Conservation (phyloP, 2,888 invertebrate species). For the Baccha elongata region DNA sequence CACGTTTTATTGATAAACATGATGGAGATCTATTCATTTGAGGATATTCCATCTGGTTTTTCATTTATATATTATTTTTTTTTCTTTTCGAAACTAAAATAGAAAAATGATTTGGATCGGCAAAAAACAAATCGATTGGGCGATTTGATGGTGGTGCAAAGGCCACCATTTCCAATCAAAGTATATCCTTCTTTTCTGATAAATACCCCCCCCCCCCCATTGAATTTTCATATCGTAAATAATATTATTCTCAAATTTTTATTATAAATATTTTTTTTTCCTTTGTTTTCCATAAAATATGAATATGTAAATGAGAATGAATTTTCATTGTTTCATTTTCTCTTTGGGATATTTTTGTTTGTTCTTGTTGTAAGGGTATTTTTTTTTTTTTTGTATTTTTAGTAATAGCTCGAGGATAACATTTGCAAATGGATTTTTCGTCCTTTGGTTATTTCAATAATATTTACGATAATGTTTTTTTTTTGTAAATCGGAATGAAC, state of each 20-base stretch:
- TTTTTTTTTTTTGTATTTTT: slow-evolving; percentile 16
- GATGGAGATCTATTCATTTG: slow-evolving; percentile 71
- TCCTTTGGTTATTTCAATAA: slow-evolving; percentile 53
- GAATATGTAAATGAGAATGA: slow-evolving; percentile 60
- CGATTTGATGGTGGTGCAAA: not conserved
- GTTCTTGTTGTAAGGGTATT: not conserved
- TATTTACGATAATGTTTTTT: slow-evolving; percentile 65
- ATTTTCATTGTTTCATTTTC: slow-evolving; percentile 61
- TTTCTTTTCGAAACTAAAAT: slow-evolving; percentile 25
- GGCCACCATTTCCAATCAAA: slow-evolving; percentile 17
- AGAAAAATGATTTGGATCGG: slow-evolving; percentile 2
- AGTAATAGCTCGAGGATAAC: slow-evolving; percentile 48
- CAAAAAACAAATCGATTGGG: not conserved
- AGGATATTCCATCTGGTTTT: slow-evolving; percentile 55
- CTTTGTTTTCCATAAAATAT: slow-evolving; percentile 23
- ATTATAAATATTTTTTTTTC: slow-evolving; percentile 9
- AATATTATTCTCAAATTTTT: slow-evolving; percentile 49
- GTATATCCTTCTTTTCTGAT: slow-evolving; percentile 34
- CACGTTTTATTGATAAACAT: slow-evolving; percentile 70
- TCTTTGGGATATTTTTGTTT: slow-evolving; percentile 13
- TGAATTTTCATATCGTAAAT: slow-evolving; percentile 51
- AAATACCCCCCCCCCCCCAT: slow-evolving; percentile 54
- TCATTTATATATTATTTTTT: slow-evolving; percentile 9
- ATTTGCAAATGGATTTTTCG: slow-evolving; percentile 62
- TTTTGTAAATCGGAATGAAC: slow-evolving; percentile 46